Evolutionary conservation across 2,797 vertebrate species (phyloP).

Genomic region (Anguilla megastoma): DNA sequence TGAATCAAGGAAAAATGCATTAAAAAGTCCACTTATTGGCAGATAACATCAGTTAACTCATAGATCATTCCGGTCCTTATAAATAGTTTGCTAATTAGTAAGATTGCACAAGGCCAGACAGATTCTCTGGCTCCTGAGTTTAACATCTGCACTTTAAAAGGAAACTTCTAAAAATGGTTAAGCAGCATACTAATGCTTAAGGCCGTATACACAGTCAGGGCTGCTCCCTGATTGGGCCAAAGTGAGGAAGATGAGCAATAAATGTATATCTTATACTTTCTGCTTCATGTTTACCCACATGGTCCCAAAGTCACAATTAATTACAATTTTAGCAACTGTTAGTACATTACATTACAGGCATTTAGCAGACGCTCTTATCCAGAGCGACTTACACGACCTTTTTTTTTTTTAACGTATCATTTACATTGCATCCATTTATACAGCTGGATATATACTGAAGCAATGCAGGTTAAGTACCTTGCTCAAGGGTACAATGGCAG

Average conservation of each 20-base stretch:
- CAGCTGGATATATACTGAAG: too few species aligned
- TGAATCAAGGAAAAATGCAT: neutral
- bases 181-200: slow-evolving; percentile 52
- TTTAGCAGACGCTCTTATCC: too few species aligned
- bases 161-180: neutral
- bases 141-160: neutral
- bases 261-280: neutral
- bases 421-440: too few species aligned
- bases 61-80: neutral
- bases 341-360: neutral
- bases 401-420: too few species aligned
- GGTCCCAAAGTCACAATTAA: neutral
- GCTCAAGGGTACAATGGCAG: too few species aligned
- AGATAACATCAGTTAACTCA: too few species aligned
- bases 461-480: too few species aligned
- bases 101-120: too few species aligned
- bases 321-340: neutral
- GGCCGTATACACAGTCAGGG: slow-evolving; percentile 39
- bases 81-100: too few species aligned
- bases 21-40: too few species aligned
- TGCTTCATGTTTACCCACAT: neutral
- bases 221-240: neutral
- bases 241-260: neutral
- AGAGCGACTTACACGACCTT: too few species aligned
- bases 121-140: neutral